These are phyloP conservation scores for Gymnogyps californianus DNA, from an alignment of 2,113 vertebrate genomes.

Conservation along the genomic window DNA sequence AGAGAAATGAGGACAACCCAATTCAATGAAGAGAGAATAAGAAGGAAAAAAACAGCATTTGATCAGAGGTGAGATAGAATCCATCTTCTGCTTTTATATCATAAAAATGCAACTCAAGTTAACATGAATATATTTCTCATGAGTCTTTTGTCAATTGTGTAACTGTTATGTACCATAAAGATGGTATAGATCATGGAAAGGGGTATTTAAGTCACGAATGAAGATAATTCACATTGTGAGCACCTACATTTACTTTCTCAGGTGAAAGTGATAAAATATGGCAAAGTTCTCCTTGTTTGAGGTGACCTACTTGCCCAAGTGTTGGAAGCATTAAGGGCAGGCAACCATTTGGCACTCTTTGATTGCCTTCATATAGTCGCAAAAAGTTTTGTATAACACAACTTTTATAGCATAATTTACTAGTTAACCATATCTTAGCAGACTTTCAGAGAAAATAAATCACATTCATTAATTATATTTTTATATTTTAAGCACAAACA, in stretches of 20 bases:
- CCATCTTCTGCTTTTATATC: neutral
- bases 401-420: neutral
- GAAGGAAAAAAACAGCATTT: neutral
- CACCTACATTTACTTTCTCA: neutral
- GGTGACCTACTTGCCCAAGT: neutral
- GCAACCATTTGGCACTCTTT: neutral
- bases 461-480: neutral
- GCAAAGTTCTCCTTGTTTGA: neutral
- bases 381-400: neutral
- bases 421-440: neutral
- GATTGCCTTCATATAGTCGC: neutral
- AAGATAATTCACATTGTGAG: neutral
- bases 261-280: neutral
- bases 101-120: neutral
- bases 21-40: neutral
- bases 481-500: neutral
- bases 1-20: neutral
- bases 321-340: neutral
- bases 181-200: neutral
- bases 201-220: neutral
- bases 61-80: neutral
- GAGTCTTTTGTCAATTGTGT: neutral
- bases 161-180: neutral
- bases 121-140: neutral
- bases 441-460: neutral